Percentiles rank a stretch among this genome's conserved stretches.
Conservation (phyloP, 2,113 vertebrate genomes). For the Grammomys dolichurus region DNA sequence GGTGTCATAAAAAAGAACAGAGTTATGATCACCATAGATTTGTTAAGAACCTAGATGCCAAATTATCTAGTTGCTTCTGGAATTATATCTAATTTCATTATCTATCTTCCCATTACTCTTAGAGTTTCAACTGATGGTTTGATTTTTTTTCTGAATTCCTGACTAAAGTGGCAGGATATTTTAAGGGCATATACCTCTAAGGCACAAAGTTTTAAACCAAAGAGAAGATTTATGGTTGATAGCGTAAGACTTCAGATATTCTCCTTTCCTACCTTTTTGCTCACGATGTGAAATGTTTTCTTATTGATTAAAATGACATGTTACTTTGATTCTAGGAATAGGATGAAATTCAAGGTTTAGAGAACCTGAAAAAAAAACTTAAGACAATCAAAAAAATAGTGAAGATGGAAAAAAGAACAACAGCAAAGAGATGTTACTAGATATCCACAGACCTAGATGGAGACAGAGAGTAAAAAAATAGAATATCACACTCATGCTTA, state of each 20-base stretch:
- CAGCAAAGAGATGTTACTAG: no score
- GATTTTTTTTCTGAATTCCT: constrained; percentile 36
- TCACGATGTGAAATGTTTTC: not conserved
- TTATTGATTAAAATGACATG: not conserved
- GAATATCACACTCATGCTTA: not conserved
- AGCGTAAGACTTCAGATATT: not conserved
- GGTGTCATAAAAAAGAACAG: not conserved
- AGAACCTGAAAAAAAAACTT: not conserved
- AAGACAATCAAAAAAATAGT: not conserved
- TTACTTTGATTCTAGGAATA: not conserved
- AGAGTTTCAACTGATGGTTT: not conserved
- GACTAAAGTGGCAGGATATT: constrained; percentile 18
- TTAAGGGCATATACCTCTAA: not conserved
- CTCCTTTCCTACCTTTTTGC: not conserved
- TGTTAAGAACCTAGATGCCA: constrained; percentile 38
- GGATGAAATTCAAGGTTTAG: not conserved
- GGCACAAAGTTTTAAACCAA: not conserved
- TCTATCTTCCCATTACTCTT: constrained; percentile 23
- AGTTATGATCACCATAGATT: constrained; percentile 12
- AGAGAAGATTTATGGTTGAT: not conserved
- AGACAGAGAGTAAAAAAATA: not conserved
- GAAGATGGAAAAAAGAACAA: not conserved
- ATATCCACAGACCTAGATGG: not conserved
- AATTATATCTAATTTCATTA: constrained; percentile 43
- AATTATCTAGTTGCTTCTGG: not conserved